Evolutionary conservation across 2,888 invertebrate genomes (phyloP), one percentile per base, ranked within the genome.

Genomic region (Athrips mouffetella): DNA sequence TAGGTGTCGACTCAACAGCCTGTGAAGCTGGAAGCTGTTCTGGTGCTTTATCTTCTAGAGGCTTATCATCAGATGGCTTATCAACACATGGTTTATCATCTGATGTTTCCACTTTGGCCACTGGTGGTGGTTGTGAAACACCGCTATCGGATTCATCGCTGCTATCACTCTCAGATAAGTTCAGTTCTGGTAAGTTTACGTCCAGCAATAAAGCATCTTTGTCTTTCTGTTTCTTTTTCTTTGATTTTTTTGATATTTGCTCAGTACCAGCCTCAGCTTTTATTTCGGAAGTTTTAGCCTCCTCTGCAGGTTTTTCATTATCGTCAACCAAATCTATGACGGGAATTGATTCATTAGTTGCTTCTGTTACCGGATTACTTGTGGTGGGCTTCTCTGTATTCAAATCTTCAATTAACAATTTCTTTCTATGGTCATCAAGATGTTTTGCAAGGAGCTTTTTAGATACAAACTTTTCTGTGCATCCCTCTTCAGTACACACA

Each of bases 131-230:
- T 1, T 80, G 64, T 48, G 71, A 57, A 13, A 66, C 53, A 27
- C 79, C 86, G 65, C 72, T 74, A 54, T 88, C 87, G 13, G 88
- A 91, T 54, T 94, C 94, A 51, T 92, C 91, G 60, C 93, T 94
- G 55, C 93, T 94, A 62, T 95, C 96, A 71, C 95, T 95, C 65
- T 96, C 96, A 0, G 95, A 96, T 33, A 96, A 86, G 86, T 96
- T 96, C 33, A 95, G 83, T 2, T 94, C 95, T 2, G 95, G 95
- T 47, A 96, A 82, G 81, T 96, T 88, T 3, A 88, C 88, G 70
- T 89, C 89, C 55, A 89, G 61, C 51, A 89, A 64, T 56, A 89
- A 70, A 44, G 86, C 79, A 67, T 89, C 88, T 60, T 88, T 89
- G 52, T 86, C 83, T 68, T 81, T 86, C 44, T 68, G 55, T 64